These are phyloP conservation scores for Trachelus iudaicus DNA, from an alignment of 2,888 invertebrate species.

Conservation along the genomic window DNA sequence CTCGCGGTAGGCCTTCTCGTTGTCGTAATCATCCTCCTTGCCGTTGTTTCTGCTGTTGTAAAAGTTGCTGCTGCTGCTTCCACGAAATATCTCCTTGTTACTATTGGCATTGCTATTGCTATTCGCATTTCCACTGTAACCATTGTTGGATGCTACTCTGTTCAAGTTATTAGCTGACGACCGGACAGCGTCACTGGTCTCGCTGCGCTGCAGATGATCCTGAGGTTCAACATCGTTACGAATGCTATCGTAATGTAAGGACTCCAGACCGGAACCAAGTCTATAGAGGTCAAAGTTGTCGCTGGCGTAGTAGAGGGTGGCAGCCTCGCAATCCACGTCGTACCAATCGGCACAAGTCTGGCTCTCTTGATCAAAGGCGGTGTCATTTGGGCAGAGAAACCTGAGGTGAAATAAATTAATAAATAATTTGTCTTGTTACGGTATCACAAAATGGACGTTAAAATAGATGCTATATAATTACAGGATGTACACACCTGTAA, in stretches of 20 bases:
- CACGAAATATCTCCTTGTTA: constrained; percentile 40
- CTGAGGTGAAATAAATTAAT: constrained; percentile 65
- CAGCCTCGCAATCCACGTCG: constrained; percentile 87
- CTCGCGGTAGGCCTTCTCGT: constrained; percentile 67
- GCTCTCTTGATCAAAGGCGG: constrained; percentile 91
- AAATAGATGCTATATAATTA: constrained; percentile 2
- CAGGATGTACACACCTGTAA: constrained; percentile 51
- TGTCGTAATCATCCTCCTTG: constrained; percentile 67
- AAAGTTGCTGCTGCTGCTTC: constrained; percentile 53
- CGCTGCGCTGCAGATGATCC: constrained; percentile 61
- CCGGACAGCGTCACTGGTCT: constrained; percentile 65
- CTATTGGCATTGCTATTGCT: constrained; percentile 49
- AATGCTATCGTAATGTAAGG: constrained; percentile 58
- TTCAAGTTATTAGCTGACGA: constrained; percentile 56
- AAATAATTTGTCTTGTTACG: not conserved
- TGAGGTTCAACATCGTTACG: constrained; percentile 59
- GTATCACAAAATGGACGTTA: constrained; percentile 1
- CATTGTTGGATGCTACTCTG: constrained; percentile 46
- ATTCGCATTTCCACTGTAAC: constrained; percentile 58
- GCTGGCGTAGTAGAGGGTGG: constrained; percentile 82
- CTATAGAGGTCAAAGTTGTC: constrained; percentile 89
- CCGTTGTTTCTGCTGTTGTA: constrained; percentile 61
- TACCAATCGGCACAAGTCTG: constrained; percentile 94
- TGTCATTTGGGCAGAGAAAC: constrained; percentile 90
- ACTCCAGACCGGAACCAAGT: constrained; percentile 76